Evolutionary conservation across 2,113 vertebrate species (phyloP).

Genomic region (Mus spicilegus): DNA sequence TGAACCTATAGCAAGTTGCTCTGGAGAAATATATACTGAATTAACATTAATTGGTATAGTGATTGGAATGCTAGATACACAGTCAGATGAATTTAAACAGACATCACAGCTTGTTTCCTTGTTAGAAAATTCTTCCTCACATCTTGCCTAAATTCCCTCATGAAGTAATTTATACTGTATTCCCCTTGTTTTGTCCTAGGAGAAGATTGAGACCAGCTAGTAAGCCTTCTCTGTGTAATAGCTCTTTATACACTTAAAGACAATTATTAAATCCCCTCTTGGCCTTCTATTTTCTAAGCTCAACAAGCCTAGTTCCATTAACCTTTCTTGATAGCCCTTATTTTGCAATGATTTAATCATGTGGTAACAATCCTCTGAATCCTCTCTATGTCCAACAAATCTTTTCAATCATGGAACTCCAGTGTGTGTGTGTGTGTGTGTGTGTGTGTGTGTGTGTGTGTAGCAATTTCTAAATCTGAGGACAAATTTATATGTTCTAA

Average conservation of each 20-base stretch:
- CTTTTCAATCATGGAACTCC: neutral
- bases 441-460: neutral
- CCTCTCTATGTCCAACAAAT: slow-evolving; percentile 16
- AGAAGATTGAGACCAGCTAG: slow-evolving; percentile 71
- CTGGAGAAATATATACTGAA: neutral
- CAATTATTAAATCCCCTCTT: slow-evolving; percentile 70
- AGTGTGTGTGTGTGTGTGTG: neutral
- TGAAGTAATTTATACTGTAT: slow-evolving; percentile 58
- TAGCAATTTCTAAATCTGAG: slow-evolving; percentile 19
- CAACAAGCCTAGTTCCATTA: slow-evolving; percentile 63
- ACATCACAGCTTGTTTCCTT: neutral
- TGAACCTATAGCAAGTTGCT: neutral
- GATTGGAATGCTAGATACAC: slow-evolving; percentile 7
- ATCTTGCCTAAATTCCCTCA: slow-evolving; percentile 61
- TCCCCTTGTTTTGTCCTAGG: slow-evolving; percentile 63
- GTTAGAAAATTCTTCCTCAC: slow-evolving; percentile 39
- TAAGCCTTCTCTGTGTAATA: slow-evolving; percentile 70
- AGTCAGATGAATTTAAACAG: neutral
- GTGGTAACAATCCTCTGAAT: slow-evolving; percentile 53
- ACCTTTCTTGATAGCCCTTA: slow-evolving; percentile 69
- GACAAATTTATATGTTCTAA: neutral
- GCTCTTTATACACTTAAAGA: slow-evolving; percentile 70
- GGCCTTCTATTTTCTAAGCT: slow-evolving; percentile 64
- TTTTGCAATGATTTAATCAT: slow-evolving; percentile 65
- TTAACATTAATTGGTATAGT: neutral